These are phyloP conservation scores for Epistrophe grossulariae DNA, from an alignment of 2,888 invertebrate species.

Conservation along the genomic window DNA sequence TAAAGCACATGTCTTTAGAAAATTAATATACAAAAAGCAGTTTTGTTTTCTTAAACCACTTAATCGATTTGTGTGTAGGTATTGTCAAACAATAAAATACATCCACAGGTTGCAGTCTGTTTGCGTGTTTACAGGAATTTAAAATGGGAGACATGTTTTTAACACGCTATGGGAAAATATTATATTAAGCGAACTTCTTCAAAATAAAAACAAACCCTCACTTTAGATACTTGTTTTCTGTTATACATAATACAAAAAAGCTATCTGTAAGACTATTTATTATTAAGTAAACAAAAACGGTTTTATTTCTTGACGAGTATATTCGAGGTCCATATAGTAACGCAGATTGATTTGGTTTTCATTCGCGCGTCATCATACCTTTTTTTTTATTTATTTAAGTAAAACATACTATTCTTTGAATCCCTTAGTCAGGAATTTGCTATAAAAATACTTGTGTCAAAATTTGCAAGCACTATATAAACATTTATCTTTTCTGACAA, in stretches of 20 bases:
- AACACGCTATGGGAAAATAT: conserved; percentile 1
- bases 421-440: conserved; percentile 26
- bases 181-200: neutral
- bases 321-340: conserved; percentile 49
- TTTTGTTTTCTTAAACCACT: conserved; percentile 2
- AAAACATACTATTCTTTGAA: conserved; percentile 23
- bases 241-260: neutral
- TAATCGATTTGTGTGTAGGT: neutral
- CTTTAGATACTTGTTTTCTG: neutral
- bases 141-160: conserved; percentile 14
- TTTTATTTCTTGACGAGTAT: conserved; percentile 29
- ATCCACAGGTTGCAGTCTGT: conserved; percentile 16
- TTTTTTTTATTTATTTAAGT: conserved; percentile 34
- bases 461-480: conserved; percentile 42
- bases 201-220: neutral
- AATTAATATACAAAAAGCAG: neutral
- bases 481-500: conserved; percentile 55
- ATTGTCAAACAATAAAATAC: neutral
- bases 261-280: neutral
- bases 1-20: conserved; percentile 4
- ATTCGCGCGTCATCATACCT: conserved; percentile 80
- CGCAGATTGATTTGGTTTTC: conserved; percentile 84
- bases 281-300: conserved; percentile 9
- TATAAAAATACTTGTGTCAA: conserved; percentile 27
- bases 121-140: conserved; percentile 14